Base-by-base conservation (phyloP, 2,797 vertebrate species). In the Girardinus metallicus region DNA sequence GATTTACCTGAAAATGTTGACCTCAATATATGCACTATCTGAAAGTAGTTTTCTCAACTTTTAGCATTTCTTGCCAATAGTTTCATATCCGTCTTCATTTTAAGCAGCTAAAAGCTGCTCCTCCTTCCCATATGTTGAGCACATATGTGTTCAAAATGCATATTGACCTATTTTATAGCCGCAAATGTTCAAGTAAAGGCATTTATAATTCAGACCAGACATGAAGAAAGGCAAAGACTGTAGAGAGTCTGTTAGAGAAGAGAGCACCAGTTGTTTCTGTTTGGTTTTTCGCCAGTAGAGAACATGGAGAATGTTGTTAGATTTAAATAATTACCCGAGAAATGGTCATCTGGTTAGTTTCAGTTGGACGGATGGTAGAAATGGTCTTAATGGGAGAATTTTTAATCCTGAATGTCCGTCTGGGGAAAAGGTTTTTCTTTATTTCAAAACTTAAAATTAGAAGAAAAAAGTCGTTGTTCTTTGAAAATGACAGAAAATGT, bases 61-160 rank as follows among this genome's bases (percentile, higher is more conserved):
- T 21, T 15, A 34, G 34, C 8, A 23, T 66, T 39, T 66, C 16
- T 36, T 73, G 70, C n/a, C 46, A 31, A 34, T 46, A 44, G 4
- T 47, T 47, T 73, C n/a, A 55, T 26, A 39, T 44, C 23, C 4
- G 15, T 18, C 36, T 44, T 26, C 53, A 29, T 43, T 66, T 21
- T 2, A 2, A 43, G 4, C 16, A 36, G 4, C 47, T 3, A 26
- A 62, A 77, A 76, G 80, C 5, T 57, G 81, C 36, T 75, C n/a
- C 74, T 77, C 23, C 26, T 9, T 44, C 80, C 87, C 91, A 91
- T 93, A 91, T 93, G 87, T 49, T 62, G n/a, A 31, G 71, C 80
- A 88, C 87, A 89, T 88, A 87, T 86, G 89, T 90, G 83, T 87
- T 10, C 85, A 72, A 86, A 81, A 84, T n/a, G 0, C 68, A 86